Evolutionary conservation across 2,113 vertebrate species (phyloP), one percentile per base, ranked within the genome.

Genomic region (Gallinago paraguaiae): DNA sequence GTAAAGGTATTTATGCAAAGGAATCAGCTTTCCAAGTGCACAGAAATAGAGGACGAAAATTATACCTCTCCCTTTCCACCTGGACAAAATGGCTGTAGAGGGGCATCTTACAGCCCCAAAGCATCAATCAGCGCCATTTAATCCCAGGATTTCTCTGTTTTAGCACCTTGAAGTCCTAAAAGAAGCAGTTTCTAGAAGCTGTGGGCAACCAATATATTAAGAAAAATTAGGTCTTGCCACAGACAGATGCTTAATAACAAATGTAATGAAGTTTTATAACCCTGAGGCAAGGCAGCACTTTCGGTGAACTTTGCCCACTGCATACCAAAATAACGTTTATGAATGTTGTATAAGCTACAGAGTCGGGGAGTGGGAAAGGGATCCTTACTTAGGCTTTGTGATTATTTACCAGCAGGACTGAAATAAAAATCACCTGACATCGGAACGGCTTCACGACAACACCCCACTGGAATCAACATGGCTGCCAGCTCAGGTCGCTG

Each of bases 201-300:
- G 56, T 56, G 51, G 85, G 82, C 77, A 88, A 92, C 13, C 57
- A 72, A 84, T 51, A 31, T 24, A 60, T 68, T 61, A 91, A 77
- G 60, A 90, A 75, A 96, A 95, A 93, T 77, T 63, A 94, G 76
- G 71, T 90, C 79, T 69, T 71, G 64, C 51, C 72, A 82, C 75
- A 86, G 79, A 72, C 35, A 88, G 76, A 61, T 45, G 91, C 57
- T 83, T 94, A 82, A 77, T 92, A 95, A 93, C 24, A 51, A n/a
- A 88, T 31, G 43, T 70, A 93, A 90, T 57, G 72, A 51, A 68
- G 92, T 90, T 92, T 81, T 70, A 70, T 13, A 88, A 83, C 30
- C 76, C 90, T 57, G 51, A 90, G 82, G 88, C 50, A 53, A 83
- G 64, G 59, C 56, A 77, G 76, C 56, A 67, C 56, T 93, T 90